Conservation (phyloP, 1,140 invertebrate species). For the Cyrtorhinus lividipennis region DNA sequence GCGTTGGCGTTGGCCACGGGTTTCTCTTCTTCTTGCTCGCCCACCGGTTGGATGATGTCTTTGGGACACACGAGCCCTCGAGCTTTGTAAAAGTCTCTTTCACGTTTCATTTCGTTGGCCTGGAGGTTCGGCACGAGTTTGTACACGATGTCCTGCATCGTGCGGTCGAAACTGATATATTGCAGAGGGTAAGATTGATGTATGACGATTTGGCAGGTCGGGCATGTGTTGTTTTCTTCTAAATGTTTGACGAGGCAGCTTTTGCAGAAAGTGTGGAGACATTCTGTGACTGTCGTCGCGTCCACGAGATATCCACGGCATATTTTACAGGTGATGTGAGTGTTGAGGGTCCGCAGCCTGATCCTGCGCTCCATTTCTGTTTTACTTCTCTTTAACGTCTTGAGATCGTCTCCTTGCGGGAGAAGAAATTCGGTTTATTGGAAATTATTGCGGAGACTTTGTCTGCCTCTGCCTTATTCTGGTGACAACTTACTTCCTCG, state of each 20-base stretch:
- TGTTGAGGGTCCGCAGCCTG: slow-evolving; percentile 79
- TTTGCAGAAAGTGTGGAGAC: slow-evolving; percentile 96
- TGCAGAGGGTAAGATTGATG: slow-evolving; percentile 94
- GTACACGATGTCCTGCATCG: slow-evolving; percentile 98
- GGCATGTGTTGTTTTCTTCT: slow-evolving; percentile 93
- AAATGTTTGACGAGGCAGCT: slow-evolving; percentile 94
- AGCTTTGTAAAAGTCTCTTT: slow-evolving; percentile 72
- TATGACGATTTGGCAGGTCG: slow-evolving; percentile 90
- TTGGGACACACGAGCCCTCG: slow-evolving; percentile 76
- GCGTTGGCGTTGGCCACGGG: slow-evolving; percentile 49
- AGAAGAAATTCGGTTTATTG: no score
- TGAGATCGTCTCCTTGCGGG: no score
- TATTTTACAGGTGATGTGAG: slow-evolving; percentile 87
- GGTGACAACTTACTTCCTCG: no score
- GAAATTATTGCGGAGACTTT: no score
- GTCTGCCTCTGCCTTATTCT: no score
- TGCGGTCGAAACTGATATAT: slow-evolving; percentile 94
- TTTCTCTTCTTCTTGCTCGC: slow-evolving; percentile 46
- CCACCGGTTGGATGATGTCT: slow-evolving; percentile 56
- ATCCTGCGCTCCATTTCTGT: slow-evolving; percentile 69
- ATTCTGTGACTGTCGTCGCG: slow-evolving; percentile 94
- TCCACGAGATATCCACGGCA: slow-evolving; percentile 93
- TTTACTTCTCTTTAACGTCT: no score
- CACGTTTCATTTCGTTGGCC: slow-evolving; percentile 67
- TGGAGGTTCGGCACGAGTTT: slow-evolving; percentile 88